These are phyloP conservation scores for Eurytoma adleriae DNA, from an alignment of 2,888 invertebrate genomes.

Conservation along the genomic window DNA sequence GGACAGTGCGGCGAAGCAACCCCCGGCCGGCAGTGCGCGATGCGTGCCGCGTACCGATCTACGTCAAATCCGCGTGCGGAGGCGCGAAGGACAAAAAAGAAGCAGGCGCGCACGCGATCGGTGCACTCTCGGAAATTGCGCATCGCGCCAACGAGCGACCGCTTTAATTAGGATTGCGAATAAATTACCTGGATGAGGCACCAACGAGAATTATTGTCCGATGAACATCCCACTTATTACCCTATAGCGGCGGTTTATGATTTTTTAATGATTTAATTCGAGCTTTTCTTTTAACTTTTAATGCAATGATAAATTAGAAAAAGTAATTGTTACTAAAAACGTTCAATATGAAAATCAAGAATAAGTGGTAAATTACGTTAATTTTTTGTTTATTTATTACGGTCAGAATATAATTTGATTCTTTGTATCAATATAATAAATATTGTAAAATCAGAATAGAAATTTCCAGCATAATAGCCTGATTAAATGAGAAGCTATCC, in stretches of 20 bases:
- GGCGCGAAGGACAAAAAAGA: conserved; percentile 9
- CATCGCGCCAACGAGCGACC: conserved; percentile 5
- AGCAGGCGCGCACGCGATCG: not conserved
- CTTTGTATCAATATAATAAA: too few relatives aligned
- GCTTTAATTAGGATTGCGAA: conserved; percentile 53
- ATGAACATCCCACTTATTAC: not conserved
- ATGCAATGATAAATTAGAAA: too few relatives aligned
- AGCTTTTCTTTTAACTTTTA: not conserved
- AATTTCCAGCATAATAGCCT: too few relatives aligned
- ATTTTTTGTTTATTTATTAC: too few relatives aligned
- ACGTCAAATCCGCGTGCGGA: conserved; percentile 17
- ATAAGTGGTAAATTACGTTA: too few relatives aligned
- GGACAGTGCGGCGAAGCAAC: too few relatives aligned
- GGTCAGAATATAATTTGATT: too few relatives aligned
- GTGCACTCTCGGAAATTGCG: conserved; percentile 50
- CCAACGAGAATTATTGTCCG: conserved; percentile 24
- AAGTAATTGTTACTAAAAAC: too few relatives aligned
- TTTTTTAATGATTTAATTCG: not conserved
- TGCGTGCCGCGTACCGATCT: conserved; percentile 16
- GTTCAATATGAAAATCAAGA: too few relatives aligned
- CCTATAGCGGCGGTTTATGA: not conserved
- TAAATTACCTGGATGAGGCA: conserved; percentile 54
- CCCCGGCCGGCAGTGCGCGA: not conserved
- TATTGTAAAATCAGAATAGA: too few relatives aligned
- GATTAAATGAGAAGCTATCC: too few relatives aligned